phyloP scores from a whole-genome alignment of 2,797 vertebrate species.

The Kryptolebias ocellatus region DNA sequence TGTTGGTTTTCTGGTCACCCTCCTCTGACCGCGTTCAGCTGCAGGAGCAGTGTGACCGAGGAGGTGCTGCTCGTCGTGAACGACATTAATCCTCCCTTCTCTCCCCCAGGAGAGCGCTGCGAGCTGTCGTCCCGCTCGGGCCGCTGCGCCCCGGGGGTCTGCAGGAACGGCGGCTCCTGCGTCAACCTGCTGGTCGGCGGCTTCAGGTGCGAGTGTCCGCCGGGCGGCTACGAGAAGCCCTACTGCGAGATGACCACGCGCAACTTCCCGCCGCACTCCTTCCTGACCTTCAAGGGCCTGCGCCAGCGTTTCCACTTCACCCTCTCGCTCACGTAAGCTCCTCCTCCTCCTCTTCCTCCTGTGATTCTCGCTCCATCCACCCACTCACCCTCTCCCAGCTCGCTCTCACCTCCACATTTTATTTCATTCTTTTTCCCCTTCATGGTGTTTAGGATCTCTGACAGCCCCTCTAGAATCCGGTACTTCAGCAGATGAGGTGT shows the following conservation, averaged over 20 bases:
- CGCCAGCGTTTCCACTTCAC: conserved; percentile 98
- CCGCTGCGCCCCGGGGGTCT: conserved; percentile 88
- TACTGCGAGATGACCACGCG: conserved; percentile 93
- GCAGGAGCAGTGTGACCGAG: conserved; percentile 24
- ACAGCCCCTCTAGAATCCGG: conserved; percentile 42
- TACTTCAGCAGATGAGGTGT: conserved; percentile 30
- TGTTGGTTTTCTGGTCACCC: neutral
- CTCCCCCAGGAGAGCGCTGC: conserved; percentile 86
- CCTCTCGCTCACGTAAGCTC: conserved; percentile 90
- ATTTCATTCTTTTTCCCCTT: conserved; percentile 53
- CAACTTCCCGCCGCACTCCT: conserved; percentile 90
- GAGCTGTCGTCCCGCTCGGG: conserved; percentile 89
- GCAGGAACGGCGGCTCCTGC: conserved; percentile 91
- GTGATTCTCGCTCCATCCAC: conserved; percentile 54
- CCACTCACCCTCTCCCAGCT: conserved; percentile 34
- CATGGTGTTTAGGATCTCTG: conserved; percentile 59
- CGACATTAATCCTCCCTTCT: conserved; percentile 59
- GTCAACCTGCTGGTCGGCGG: conserved; percentile 94
- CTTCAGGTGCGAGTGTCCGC: conserved; percentile 91
- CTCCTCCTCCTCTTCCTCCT: conserved; percentile 20
- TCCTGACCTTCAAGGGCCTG: conserved; percentile 93
- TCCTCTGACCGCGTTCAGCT: neutral
- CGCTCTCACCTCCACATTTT: conserved; percentile 21
- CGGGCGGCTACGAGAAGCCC: conserved; percentile 90
- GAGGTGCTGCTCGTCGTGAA: conserved; percentile 42